Conservation (phyloP, 2,113 vertebrate species). For the Neolamprologus sp. region DNA sequence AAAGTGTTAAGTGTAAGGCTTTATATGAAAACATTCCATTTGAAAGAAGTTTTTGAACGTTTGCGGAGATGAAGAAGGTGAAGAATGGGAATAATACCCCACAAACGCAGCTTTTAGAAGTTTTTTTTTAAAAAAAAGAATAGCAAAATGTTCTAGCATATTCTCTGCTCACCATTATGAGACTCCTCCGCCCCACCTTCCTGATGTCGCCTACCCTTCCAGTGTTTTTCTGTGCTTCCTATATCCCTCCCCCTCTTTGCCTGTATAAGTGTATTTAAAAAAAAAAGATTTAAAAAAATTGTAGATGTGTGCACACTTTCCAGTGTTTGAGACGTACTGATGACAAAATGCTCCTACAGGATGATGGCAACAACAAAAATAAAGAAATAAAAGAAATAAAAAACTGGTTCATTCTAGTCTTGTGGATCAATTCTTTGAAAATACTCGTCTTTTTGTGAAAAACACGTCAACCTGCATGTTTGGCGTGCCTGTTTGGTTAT, state of each 20-base stretch:
- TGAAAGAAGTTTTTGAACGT: slow-evolving; percentile 47
- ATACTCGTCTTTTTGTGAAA: neutral
- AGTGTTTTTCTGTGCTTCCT: slow-evolving; percentile 73
- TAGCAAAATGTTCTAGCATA: slow-evolving; percentile 78
- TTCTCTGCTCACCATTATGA: slow-evolving; percentile 86
- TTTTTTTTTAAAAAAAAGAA: slow-evolving; percentile 26
- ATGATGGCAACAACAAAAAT: slow-evolving; percentile 48
- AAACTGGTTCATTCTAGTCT: slow-evolving; percentile 14
- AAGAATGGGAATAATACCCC: slow-evolving; percentile 66
- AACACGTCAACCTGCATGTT: neutral
- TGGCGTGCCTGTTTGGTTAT: neutral
- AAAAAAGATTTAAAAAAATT: slow-evolving; percentile 47
- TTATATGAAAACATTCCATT: slow-evolving; percentile 49
- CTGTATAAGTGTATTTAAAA: slow-evolving; percentile 90
- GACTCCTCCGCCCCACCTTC: slow-evolving; percentile 60
- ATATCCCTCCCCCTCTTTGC: slow-evolving; percentile 33
- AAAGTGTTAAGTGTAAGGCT: slow-evolving; percentile 53
- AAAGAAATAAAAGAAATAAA: slow-evolving; percentile 55
- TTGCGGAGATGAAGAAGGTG: slow-evolving; percentile 46
- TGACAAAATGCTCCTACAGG: slow-evolving; percentile 55
- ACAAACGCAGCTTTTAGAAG: slow-evolving; percentile 72
- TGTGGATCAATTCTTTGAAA: neutral
- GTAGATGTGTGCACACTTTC: slow-evolving; percentile 86
- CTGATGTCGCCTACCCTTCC: slow-evolving; percentile 76
- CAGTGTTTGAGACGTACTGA: slow-evolving; percentile 77